Evolutionary conservation across 2,797 vertebrate genomes (phyloP), one percentile per base, ranked within the genome.

Genomic region (Centropyge bicolor): DNA sequence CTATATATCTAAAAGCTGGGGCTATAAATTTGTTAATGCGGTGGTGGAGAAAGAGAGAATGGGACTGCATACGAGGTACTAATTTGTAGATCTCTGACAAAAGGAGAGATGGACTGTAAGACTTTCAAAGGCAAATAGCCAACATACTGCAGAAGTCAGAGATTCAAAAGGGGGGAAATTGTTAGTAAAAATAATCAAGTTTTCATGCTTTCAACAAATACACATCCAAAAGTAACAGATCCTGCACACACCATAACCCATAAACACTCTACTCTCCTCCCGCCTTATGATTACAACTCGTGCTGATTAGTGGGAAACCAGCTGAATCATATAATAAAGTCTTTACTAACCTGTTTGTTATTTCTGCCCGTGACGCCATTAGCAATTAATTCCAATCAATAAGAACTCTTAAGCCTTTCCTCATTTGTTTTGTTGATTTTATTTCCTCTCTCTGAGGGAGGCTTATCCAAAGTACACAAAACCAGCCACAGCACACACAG

Each of bases 331-430:
- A 88, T 48, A 85, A 84, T 80, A 84, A 86, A 78, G 62, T 82
- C 76, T 88, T 86, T 72, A 80, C 78, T 73, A 54, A 83, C 49
- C 56, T 83, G 89, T 91, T 92, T 91, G 80, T 93, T 90, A 80
- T 91, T 86, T 65, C 77, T 87, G 55, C 68, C 80, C 1, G 43
- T 88, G 88, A 92, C 73, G 85, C 84, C 81, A 88, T 89, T 78
- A 71, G 83, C 67, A 82, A 92, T 92, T 91, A 86, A 93, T 90
- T 84, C 85, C 86, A 95, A 93, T 94, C 93, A 94, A 92, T 91
- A 91, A 63, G 69, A 83, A 78, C 67, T 65, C 77, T 91, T 55
- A 66, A 78, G 62, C 71, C 63, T 70, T 61, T 77, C 79, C 77
- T 87, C 79, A 75, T 90, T 86, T 74, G 79, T 90, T 92, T 84